phyloP scores from a whole-genome alignment of 2,888 invertebrate genomes.

The Catocala fraxini region DNA sequence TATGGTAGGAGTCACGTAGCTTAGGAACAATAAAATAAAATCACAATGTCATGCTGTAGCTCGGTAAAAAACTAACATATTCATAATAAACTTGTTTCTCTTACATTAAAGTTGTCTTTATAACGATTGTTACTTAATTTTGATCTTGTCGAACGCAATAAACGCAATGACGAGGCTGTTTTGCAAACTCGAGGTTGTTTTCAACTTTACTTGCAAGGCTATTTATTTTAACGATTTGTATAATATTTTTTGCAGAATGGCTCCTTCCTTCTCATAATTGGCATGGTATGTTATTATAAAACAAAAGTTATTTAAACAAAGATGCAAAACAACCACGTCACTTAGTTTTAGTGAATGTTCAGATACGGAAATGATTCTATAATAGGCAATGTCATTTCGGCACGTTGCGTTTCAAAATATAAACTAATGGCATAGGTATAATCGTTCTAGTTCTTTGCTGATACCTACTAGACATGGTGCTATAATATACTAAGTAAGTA shows the following conservation, averaged over 20 bases:
- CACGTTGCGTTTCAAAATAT: conserved; percentile 35
- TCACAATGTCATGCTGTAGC: conserved; percentile 51
- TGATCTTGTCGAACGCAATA: background rate
- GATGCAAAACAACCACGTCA: conserved; percentile 1
- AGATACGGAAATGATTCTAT: background rate
- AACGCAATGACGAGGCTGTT: conserved; percentile 2
- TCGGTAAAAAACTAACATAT: conserved; percentile 24
- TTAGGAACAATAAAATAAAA: conserved; percentile 51
- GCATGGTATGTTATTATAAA: too few relatives aligned
- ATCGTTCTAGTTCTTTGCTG: background rate
- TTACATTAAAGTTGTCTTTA: conserved; percentile 5
- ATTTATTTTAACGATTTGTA: too few relatives aligned
- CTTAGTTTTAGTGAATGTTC: background rate
- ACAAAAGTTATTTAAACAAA: background rate
- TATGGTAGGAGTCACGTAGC: conserved; percentile 30
- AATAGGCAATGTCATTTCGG: conserved; percentile 30
- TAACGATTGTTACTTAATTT: background rate
- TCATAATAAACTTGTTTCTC: conserved; percentile 7
- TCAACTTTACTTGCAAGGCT: too few relatives aligned
- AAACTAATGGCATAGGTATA: background rate
- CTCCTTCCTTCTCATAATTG: background rate
- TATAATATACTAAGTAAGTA: too few relatives aligned
- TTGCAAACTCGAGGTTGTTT: background rate
- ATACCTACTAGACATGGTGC: background rate
- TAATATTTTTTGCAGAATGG: background rate